phyloP scores from a whole-genome alignment of 1,140 invertebrate genomes.

The Oreohelix idahoensis region DNA sequence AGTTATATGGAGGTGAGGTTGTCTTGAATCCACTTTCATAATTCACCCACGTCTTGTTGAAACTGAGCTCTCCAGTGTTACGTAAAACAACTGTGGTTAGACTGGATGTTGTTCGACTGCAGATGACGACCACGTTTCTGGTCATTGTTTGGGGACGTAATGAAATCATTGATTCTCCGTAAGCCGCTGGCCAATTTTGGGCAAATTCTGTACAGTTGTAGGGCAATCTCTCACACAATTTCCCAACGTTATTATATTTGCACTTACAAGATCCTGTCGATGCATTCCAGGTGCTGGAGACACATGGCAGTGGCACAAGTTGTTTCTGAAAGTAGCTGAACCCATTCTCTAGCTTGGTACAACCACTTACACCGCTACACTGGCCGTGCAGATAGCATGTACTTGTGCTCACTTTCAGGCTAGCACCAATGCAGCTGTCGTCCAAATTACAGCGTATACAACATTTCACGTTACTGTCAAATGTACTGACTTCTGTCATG shows the following conservation, averaged over 20 bases:
- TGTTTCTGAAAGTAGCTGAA: neutral
- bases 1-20: neutral
- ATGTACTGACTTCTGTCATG: neutral
- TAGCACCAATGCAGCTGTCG: neutral
- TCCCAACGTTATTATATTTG: neutral
- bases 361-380: neutral
- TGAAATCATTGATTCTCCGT: neutral
- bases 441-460: neutral
- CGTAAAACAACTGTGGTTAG: neutral
- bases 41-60: neutral
- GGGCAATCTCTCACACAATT: neutral
- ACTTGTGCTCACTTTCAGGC: neutral
- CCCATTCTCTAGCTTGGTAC: neutral
- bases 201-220: neutral
- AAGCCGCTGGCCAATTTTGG: neutral
- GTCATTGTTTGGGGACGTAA: neutral
- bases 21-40: neutral
- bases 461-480: neutral
- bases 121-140: neutral
- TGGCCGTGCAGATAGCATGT: neutral
- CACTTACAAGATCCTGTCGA: neutral
- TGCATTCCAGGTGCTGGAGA: neutral
- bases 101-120: neutral
- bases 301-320: neutral
- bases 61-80: neutral